Conservation (phyloP, 2,888 invertebrate species). For the Gnatocerus cornutus region DNA sequence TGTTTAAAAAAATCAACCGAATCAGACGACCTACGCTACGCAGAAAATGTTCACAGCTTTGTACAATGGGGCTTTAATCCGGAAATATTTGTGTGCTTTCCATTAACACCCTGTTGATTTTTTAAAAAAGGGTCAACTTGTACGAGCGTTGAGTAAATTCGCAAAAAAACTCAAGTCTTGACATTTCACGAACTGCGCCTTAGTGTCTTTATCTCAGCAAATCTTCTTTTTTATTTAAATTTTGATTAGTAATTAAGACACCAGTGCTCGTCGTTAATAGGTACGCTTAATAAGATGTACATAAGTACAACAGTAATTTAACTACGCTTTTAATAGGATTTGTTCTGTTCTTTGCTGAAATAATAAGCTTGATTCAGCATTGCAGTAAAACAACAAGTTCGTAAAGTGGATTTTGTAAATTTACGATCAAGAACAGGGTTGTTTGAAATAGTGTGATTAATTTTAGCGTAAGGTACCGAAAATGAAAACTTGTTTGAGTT, state of each 20-base stretch:
- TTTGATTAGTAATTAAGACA: conserved; percentile 1
- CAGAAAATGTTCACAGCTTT: no score
- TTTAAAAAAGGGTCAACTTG: conserved; percentile 5
- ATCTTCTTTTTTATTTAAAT: background rate
- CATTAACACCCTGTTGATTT: conserved; percentile 2
- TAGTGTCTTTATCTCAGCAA: background rate
- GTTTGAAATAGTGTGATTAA: conserved; percentile 21
- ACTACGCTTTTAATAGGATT: conserved; percentile 10
- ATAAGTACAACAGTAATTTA: conserved; percentile 15
- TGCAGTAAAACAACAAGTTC: conserved; percentile 12
- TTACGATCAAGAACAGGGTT: conserved; percentile 3
- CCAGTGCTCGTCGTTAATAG: background rate
- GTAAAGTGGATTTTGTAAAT: conserved; percentile 16
- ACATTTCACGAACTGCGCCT: background rate
- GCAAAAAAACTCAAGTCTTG: no score
- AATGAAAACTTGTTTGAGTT: conserved; percentile 15
- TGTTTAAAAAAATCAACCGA: no score
- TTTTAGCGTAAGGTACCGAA: background rate
- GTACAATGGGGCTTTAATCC: conserved; percentile 1
- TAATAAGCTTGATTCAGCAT: conserved; percentile 14
- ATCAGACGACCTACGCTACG: no score
- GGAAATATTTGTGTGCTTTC: conserved; percentile 11
- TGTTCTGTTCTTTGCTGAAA: conserved; percentile 15
- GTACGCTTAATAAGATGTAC: conserved; percentile 4
- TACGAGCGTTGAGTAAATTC: background rate